phyloP scores from a whole-genome alignment of 2,113 vertebrate species.

The Myrmecophaga tridactyla region DNA sequence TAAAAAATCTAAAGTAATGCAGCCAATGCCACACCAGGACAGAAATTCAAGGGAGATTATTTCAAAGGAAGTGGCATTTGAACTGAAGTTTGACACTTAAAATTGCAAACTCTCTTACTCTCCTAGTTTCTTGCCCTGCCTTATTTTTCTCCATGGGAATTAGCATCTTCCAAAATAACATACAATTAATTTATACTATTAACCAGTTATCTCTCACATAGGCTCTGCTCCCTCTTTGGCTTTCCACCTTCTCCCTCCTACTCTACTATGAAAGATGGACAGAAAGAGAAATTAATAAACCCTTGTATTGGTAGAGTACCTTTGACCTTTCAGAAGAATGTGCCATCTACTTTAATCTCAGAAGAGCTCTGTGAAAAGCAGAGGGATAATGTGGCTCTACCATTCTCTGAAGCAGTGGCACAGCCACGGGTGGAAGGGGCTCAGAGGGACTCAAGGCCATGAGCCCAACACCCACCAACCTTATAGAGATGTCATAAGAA shows the following conservation, averaged over 20 bases:
- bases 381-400: no score
- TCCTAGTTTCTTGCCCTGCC: background rate
- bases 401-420: background rate
- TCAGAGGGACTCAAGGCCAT: background rate
- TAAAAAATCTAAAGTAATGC: background rate
- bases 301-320: background rate
- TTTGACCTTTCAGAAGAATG: background rate
- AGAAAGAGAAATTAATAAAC: background rate
- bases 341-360: background rate
- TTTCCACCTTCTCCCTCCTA: background rate
- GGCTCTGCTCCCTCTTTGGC: background rate
- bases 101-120: background rate
- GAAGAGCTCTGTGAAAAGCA: background rate
- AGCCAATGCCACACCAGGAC: background rate
- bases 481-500: background rate
- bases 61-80: background rate
- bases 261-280: background rate
- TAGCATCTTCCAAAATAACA: background rate
- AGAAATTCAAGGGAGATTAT: background rate
- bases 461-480: background rate
- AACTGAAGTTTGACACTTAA: background rate
- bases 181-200: background rate
- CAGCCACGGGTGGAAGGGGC: accelerated
- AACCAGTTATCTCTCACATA: no score
- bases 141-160: background rate